phyloP scores from a whole-genome alignment of 2,888 invertebrate species.

The Lasioglossum marginatum region DNA sequence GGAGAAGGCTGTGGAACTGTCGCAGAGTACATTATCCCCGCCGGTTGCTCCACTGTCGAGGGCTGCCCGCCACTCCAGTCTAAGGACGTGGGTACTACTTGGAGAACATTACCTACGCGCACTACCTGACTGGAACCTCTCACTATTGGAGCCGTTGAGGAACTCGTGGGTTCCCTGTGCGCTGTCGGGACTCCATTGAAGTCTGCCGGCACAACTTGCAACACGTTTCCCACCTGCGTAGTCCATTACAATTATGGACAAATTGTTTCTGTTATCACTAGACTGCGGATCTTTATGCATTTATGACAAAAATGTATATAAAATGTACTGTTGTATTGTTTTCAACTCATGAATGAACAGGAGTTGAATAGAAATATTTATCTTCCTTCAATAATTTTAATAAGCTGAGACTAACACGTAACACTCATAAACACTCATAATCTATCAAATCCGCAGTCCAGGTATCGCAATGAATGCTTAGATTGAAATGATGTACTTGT shows the following conservation, averaged over 20 bases:
- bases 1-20: conserved; percentile 61
- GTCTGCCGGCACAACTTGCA: conserved; percentile 87
- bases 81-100: conserved; percentile 82
- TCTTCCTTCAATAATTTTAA: too few relatives aligned
- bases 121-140: conserved; percentile 78
- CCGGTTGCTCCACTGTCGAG: conserved; percentile 58
- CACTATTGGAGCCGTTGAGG: conserved; percentile 51
- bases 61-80: conserved; percentile 76
- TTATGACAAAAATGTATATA: background rate
- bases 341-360: too few relatives aligned
- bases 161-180: conserved; percentile 55
- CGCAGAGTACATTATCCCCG: conserved; percentile 59
- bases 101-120: conserved; percentile 82
- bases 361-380: too few relatives aligned
- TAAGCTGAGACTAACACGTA: too few relatives aligned
- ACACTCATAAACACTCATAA: too few relatives aligned
- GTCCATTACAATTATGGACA: background rate
- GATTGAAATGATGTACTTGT: conserved; percentile 72
- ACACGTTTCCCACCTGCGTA: conserved; percentile 86
- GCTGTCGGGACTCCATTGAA: conserved; percentile 69
- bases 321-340: too few relatives aligned
- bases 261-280: background rate
- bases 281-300: too few relatives aligned
- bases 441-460: background rate
- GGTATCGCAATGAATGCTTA: background rate